Evolutionary conservation across 2,797 vertebrate genomes (phyloP), one percentile per base, ranked within the genome.

Genomic region (Ataeniobius toweri): DNA sequence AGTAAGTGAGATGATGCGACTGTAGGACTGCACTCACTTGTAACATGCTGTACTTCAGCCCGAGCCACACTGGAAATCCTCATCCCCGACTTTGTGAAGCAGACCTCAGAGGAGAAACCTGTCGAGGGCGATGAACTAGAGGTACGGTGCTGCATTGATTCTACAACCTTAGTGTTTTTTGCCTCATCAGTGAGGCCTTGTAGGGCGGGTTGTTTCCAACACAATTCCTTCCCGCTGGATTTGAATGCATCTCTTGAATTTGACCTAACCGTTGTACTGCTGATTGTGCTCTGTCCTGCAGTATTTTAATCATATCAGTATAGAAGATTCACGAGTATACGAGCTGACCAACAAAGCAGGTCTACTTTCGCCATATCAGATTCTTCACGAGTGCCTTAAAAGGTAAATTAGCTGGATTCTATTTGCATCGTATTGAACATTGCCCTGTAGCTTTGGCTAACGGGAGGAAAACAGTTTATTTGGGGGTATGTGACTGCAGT

Each of bases 291-390:
- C 77, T 91, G 51, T 65, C 83, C 90, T 86, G 63, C 92, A 99
- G 98, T 99, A 99, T 97, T 99, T 99, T 95, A 99, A 99, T 97
- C 98, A 99, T 96, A 99, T 99, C 97, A 99, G 96, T 97, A 99
- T 99, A 95, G 98, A 99, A 95, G 98, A 99, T 93, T 99, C 98
- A 0, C 95, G 98, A 85, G 98, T 99, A 88, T 99, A 99, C 68
- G 98, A 99, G 93, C 95, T 99, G 95, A 99, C 98, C 93, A 99
- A 99, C 96, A 99, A 99, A 96, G 98, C 98, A 87, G 98, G 98
- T 91, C 96, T 99, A 84, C 94, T 99, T 93, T 99, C 98, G 90
- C 98, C 98, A 88, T 99, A 99, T 97, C 98, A 99, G 96, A 99
- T 99, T 94, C 98, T 99, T 95, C 98, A 99, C 79, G 98, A 99